Base-by-base conservation (phyloP, 2,888 invertebrate genomes). In the Crossocerus cetratus region DNA sequence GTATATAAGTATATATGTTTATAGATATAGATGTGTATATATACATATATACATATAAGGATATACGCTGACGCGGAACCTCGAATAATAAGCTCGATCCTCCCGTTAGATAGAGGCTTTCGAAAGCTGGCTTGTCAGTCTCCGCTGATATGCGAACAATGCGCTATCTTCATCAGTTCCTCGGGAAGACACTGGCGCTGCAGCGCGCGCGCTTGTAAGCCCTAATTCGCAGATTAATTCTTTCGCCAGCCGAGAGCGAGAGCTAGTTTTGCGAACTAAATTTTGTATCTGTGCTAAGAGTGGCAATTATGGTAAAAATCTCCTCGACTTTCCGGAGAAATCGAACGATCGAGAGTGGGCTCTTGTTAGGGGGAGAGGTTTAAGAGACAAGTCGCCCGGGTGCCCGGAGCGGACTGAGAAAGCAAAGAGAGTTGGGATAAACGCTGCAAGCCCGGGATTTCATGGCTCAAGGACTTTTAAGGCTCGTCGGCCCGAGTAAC, bases 261-360 rank as follows among this genome's bases (percentile, higher is more conserved):
- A 14, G 5, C 21, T 23, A 43, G 43, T 42, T 42, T 21, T 13
- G n/a, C 49, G 32, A 49, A 32, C 11, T 62, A 67, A 66, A n/a
- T 42, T 3, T n/a, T 59, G 63, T 8, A 61, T 66, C 43, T 21
- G 4, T 23, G 63, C 45, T 44, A 63, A 57, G 57, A 14, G 32
- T 14, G 20, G 42, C 64, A 69, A 74, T 75, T 66, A 69, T 60
- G 70, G 53, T 70, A 74, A 75, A 59, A 70, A 74, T 67, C 63
- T 69, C 65, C 32, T 5, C 61, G 63, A 65, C 58, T 60, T 70
- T 75, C 42, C 56, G 8, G 57, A 32, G 43, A 63, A 66, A 69
- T 66, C 64, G 43, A 23, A 20, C 43, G 16, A 57, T 58, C 63
- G 63, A 45, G 64, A 56, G 53, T 22, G 22, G 16, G 11, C 54